These are phyloP conservation scores for Dryomyza anilis DNA, from an alignment of 2,888 invertebrate genomes.

Conservation along the genomic window DNA sequence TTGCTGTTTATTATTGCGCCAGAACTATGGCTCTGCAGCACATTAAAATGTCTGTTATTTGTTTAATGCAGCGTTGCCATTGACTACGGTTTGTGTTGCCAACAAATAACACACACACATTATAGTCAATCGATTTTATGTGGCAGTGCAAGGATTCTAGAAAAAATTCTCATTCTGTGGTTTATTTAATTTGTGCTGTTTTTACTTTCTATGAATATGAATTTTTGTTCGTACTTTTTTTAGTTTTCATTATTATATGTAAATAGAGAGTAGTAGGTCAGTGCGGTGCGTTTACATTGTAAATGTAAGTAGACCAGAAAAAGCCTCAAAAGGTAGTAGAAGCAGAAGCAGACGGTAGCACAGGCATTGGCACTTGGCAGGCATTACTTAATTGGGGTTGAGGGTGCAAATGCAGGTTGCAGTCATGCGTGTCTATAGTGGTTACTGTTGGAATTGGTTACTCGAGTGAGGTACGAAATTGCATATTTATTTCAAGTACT, in stretches of 20 bases:
- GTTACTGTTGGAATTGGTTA: no score
- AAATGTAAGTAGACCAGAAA: not conserved
- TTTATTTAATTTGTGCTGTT: not conserved
- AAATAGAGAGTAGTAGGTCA: conserved; percentile 8
- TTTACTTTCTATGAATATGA: not conserved
- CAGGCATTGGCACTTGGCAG: not conserved
- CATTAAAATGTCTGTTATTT: not conserved
- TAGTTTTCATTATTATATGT: not conserved
- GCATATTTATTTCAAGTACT: no score
- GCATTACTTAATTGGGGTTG: no score
- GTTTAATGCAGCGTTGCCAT: conserved; percentile 7
- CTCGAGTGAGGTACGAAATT: no score
- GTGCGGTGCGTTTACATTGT: not conserved
- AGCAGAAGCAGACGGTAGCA: not conserved
- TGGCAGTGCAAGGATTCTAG: not conserved
- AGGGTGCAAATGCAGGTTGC: no score
- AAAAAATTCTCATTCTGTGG: not conserved
- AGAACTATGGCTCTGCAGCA: not conserved
- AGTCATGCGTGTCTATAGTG: no score
- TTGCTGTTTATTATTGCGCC: conserved; percentile 1
- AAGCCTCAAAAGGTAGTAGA: not conserved
- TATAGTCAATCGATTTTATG: not conserved
- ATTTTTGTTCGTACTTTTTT: not conserved
- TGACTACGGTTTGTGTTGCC: not conserved
- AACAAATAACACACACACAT: not conserved